Evolutionary conservation across 1,140 invertebrate species (phyloP), one percentile per base, ranked within the genome.

Genomic region (Subanguina moxae): DNA sequence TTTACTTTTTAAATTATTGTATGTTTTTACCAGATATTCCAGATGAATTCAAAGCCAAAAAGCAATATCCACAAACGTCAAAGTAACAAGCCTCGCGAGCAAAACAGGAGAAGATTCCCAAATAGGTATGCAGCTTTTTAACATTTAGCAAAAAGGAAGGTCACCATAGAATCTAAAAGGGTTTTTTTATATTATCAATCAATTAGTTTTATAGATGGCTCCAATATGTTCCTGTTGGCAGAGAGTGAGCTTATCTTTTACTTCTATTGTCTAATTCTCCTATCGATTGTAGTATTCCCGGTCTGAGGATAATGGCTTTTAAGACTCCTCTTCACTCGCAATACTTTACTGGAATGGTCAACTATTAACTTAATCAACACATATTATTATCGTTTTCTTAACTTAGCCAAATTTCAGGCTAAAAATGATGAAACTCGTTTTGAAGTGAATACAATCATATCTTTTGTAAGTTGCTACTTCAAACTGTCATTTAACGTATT

Each of bases 261-360:
- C 3, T 38, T 38, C 11, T 38, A 38, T 5, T 5, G 11, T 5
- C 3, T 38, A 38, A 3, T 3, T 38, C 32, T 38, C 11, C 3
- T 11, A 38, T 38, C 3, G 32, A 38, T 38, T 38, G 3, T 38
- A 38, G 32, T 25, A 67, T 70, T 30, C 23, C 71, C 11, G 88
- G 87, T 5, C 90, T 89, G n/a, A 86, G 87, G 68, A 87, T 90
- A 63, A 84, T 90, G 71, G 86, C 88, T 32, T 90, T 90, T 76
- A 90, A 90, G 84, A 89, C 89, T 56, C 89, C 89, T 19, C 81
- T 90, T 11, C 85, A 84, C 76, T 82, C 86, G 83, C 89, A 89
- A 82, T 87, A 25, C 19, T 71, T 87, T 52, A 71, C 27, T 67
- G 56, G 57, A 67, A 61, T 64, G 45, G 21, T 52, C 3, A 52